A percentile compares a stretch with the other conserved stretches of the same genome.
Evolutionary conservation across 2,888 invertebrate species (phyloP).

Genomic region (Eristalinus sepulchralis): DNA sequence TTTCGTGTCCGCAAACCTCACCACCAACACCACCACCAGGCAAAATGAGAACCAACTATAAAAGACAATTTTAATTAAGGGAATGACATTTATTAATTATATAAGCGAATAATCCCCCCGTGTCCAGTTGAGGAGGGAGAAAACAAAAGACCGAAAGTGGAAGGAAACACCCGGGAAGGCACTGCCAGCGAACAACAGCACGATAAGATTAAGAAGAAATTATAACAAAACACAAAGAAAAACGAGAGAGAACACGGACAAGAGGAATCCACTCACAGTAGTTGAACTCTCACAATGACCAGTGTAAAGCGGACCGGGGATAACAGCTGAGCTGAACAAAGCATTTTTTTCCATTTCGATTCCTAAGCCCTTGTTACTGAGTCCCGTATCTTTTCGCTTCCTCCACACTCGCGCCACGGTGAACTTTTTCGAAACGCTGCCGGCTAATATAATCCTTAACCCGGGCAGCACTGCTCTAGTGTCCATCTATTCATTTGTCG

Average conservation of each 20-base stretch:
- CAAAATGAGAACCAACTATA: slow-evolving; percentile 57
- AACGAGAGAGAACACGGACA: not conserved
- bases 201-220: slow-evolving; percentile 57
- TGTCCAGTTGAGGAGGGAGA: slow-evolving; percentile 36
- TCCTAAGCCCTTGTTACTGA: slow-evolving; percentile 63
- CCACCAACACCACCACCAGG: slow-evolving; percentile 28
- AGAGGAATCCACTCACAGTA: slow-evolving; percentile 51
- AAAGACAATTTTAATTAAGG: slow-evolving; percentile 70
- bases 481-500: slow-evolving; percentile 31
- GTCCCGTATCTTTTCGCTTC: slow-evolving; percentile 29
- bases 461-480: slow-evolving; percentile 15
- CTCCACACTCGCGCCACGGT: slow-evolving; percentile 9
- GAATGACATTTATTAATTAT: slow-evolving; percentile 72
- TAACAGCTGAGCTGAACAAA: slow-evolving; percentile 69
- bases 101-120: slow-evolving; percentile 65
- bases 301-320: slow-evolving; percentile 61
- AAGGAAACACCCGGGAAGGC: slow-evolving; percentile 1
- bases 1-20: slow-evolving; percentile 49
- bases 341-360: slow-evolving; percentile 63
- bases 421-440: slow-evolving; percentile 34
- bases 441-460: slow-evolving; percentile 54
- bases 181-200: slow-evolving; percentile 10
- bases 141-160: not conserved
- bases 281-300: slow-evolving; percentile 64
- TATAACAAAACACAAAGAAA: slow-evolving; percentile 8